phyloP scores from a whole-genome alignment of 1,140 invertebrate genomes.

The Apis laboriosa region DNA sequence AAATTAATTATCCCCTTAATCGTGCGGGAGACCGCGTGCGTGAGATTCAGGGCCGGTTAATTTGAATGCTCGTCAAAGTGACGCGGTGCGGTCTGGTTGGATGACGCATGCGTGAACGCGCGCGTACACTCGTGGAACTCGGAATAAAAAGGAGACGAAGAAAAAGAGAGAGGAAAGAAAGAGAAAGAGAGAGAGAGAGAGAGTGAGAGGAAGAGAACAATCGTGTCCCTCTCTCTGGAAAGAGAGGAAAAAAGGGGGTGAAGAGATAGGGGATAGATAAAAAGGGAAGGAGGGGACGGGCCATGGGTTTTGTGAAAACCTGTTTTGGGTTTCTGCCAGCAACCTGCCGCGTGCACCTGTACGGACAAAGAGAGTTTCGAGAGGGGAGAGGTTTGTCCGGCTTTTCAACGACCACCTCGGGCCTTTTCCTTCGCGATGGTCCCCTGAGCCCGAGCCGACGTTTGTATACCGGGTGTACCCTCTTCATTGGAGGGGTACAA shows the following conservation, averaged over 20 bases:
- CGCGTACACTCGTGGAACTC: neutral
- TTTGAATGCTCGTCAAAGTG: constrained; percentile 64
- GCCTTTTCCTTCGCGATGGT: constrained; percentile 44
- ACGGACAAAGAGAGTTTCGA: constrained; percentile 66
- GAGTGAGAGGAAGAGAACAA: neutral
- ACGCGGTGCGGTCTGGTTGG: constrained; percentile 12
- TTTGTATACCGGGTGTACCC: constrained; percentile 1
- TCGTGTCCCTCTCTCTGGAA: neutral
- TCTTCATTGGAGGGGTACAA: neutral
- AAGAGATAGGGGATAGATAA: constrained; percentile 40
- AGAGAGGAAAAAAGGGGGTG: neutral
- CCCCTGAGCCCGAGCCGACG: neutral
- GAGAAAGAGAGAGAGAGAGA: constrained; percentile 26
- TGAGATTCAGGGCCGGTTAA: constrained; percentile 49
- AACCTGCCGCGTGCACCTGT: constrained; percentile 72
- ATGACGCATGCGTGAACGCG: neutral
- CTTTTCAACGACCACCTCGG: constrained; percentile 66
- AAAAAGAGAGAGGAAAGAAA: neutral
- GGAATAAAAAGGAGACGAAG: neutral
- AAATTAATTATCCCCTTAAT: constrained; percentile 63
- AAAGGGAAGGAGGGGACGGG: constrained; percentile 45
- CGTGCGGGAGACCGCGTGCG: constrained; percentile 40
- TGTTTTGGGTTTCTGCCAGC: constrained; percentile 72
- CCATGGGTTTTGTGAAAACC: constrained; percentile 72
- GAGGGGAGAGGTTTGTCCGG: constrained; percentile 55